Base-by-base conservation (phyloP, 2,888 invertebrate genomes). In the Drosophila percnosoma region DNA sequence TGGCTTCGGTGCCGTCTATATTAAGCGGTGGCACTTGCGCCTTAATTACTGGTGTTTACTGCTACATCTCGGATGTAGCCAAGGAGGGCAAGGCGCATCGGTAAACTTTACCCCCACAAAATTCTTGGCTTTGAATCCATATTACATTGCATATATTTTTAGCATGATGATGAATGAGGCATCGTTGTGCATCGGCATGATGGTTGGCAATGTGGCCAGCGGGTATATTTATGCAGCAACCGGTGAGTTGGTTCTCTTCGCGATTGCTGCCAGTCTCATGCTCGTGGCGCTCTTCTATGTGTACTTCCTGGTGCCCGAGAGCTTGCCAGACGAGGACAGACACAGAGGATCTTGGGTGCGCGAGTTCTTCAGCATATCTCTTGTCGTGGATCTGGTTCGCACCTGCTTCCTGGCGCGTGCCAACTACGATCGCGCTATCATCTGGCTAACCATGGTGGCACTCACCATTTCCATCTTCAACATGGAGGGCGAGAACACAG, bases 21-120 rank as follows among this genome's bases (percentile, higher is more conserved):
- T 62, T 96, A 6, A 93, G 94, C 67, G 96, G 96, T 7, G 96
- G 96, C 1, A 94, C 94, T 69, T 94, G 95, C 31, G 94, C 95
- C 13, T 91, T 95, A 62, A 94, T 96, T 62, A 95, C 95, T 29
- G 95, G 95, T 45, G 93, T 94, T 8, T 94, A 94, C 84, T 95
- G 96, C 83, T 96, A 96, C 85, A 93, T 96, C 77, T 95, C 95
- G 48, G 96, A 96, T 91, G 94, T 95, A 54, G 95, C 95, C 0
- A 93, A 94, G 18, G 94, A 94, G 34, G 93, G 94, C 21, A 94
- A 94, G 2, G 92, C 93, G 0, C 42, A 90, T 11, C 83, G 92
- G 93, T 92, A 68, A 71, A n/a, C 7, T 13, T 2, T 15, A 27
- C 4, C 11, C 27, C 1, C 2, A 42, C n/a, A 27, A 13, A 31